phyloP scores from a whole-genome alignment of 2,888 invertebrate species.

The Chydorus sphaericus region DNA sequence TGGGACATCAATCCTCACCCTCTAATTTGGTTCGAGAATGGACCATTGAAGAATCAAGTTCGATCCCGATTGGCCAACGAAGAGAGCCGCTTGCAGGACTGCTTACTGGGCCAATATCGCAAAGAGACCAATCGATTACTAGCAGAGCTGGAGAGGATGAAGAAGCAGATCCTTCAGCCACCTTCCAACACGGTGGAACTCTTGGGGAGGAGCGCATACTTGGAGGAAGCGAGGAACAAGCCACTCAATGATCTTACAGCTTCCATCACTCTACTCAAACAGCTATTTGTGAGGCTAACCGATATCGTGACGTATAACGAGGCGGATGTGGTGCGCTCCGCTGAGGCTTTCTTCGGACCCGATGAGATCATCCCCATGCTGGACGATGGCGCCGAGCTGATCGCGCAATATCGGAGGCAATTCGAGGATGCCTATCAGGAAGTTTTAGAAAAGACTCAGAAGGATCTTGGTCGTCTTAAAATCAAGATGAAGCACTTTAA shows the following conservation, averaged over 20 bases:
- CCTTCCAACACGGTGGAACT: constrained; percentile 49
- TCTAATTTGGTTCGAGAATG: background rate
- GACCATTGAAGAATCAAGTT: background rate
- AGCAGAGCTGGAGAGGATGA: constrained; percentile 5
- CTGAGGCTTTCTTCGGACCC: constrained; percentile 5
- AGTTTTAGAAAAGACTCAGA: constrained; percentile 11
- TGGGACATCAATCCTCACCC: background rate
- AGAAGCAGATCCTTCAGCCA: constrained; percentile 3
- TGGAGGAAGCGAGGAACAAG: constrained; percentile 50
- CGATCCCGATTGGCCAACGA: background rate
- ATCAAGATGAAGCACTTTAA: constrained; percentile 10
- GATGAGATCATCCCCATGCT: constrained; percentile 11
- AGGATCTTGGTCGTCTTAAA: background rate
- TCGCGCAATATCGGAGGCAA: constrained; percentile 3
- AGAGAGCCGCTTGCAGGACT: background rate
- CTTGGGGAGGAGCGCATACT: constrained; percentile 62
- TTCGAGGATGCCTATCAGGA: constrained; percentile 12
- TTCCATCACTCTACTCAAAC: background rate
- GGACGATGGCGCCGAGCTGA: constrained; percentile 14
- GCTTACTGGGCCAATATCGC: background rate
- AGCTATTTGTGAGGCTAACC: background rate
- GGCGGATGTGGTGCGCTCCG: background rate
- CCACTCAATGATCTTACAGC: background rate
- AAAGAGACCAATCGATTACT: background rate
- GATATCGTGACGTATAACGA: background rate